Evolutionary conservation across 2,888 invertebrate genomes (phyloP), one percentile per base, ranked within the genome.

Genomic region (Cheilosia urbana): DNA sequence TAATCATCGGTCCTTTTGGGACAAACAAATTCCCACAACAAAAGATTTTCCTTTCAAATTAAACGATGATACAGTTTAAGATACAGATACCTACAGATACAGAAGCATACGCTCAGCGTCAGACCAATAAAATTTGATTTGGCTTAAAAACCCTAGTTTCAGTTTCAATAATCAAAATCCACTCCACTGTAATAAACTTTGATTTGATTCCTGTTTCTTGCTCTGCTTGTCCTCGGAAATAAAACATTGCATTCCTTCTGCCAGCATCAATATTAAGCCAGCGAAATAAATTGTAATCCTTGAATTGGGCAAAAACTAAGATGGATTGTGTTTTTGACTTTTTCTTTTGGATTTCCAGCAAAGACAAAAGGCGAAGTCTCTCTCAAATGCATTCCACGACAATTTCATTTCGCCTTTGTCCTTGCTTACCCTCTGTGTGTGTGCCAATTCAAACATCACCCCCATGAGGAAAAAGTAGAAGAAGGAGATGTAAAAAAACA

Each of bases 331-430:
- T 17, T 68, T 51, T 19, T 42, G 9, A 30, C 19, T 34, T 37
- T 45, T 63, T 27, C 24, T 55, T 19, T 65, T 57, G 19, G 37
- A 24, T 42, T 30, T 15, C 37, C 15, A 58, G 21, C 17, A 34
- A 82, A 82, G 58, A 66, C 40, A 45, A 83, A 78, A 60, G 55
- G 30, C 40, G 27, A 76, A 60, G 68, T 76, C 49, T 68, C 68
- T 77, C 37, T 62, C 66, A 72, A 85, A 81, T 85, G 85, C 85
- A 85, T 85, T 81, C 68, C 76, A 77, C 77, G 85, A 85, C 85
- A 85, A 81, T 76, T 85, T 85, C 76, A 85, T 77, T 85, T 81
- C 47, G 85, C 72, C 72, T 85, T 81, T 81, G 81, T 85, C 81
- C 81, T 85, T 81, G 81, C 66, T 69, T 72, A 73, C 66, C 76